These are phyloP conservation scores for Fratercula arctica DNA, from an alignment of 2,797 vertebrate genomes.

Conservation along the genomic window DNA sequence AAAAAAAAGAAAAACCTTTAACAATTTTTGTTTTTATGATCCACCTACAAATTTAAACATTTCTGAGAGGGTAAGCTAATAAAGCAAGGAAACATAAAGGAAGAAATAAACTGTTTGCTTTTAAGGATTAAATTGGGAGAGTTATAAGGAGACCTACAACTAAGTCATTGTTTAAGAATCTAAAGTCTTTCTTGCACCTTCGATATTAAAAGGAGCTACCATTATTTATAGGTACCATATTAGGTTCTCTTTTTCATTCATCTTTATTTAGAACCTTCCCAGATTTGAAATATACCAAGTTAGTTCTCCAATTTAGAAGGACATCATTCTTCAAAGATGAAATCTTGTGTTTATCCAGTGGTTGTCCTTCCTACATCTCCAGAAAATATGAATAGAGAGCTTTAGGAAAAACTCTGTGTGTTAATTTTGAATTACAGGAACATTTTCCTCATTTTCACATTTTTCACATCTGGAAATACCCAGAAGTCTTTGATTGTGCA, in stretches of 20 bases:
- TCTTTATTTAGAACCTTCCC: neutral
- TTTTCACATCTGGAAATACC: neutral
- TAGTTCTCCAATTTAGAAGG: neutral
- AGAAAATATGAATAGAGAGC: neutral
- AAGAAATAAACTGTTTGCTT: neutral
- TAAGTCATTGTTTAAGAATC: neutral
- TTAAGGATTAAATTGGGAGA: neutral
- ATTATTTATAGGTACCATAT: neutral
- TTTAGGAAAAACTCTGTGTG: neutral
- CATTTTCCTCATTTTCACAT: neutral
- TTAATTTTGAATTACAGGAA: neutral
- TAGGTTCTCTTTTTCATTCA: neutral
- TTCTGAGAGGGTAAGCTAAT: neutral
- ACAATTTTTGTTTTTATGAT: neutral
- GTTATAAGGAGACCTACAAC: neutral
- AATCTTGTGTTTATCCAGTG: constrained; percentile 20
- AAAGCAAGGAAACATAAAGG: neutral
- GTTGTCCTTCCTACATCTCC: constrained; percentile 31
- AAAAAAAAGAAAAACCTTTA: neutral
- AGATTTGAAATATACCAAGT: constrained; percentile 10
- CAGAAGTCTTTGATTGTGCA: neutral
- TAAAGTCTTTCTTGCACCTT: constrained; percentile 12
- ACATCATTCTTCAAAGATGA: constrained; percentile 32
- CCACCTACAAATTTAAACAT: neutral
- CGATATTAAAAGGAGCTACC: neutral